Evolutionary conservation across 2,888 invertebrate genomes (phyloP).

Genomic region (Thysanoteuthis rhombus): DNA sequence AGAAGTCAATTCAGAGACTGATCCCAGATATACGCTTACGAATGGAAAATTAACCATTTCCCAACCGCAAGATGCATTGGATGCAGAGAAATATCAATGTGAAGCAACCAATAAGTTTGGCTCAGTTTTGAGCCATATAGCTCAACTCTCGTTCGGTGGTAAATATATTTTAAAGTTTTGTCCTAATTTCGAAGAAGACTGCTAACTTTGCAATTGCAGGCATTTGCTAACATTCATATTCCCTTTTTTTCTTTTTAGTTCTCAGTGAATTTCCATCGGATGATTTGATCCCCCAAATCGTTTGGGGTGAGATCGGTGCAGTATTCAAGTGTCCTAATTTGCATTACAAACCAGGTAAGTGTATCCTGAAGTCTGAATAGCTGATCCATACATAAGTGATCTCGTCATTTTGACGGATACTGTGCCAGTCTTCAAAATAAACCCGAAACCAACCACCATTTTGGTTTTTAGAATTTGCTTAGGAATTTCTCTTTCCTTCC

Average conservation of each 20-base stretch:
- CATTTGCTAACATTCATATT: background rate
- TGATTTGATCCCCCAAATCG: background rate
- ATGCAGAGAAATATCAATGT: slow-evolving; percentile 90
- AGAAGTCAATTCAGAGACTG: slow-evolving; percentile 67
- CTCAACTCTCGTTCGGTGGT: slow-evolving; percentile 84
- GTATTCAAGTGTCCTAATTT: background rate
- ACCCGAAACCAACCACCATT: background rate
- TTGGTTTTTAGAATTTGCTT: background rate
- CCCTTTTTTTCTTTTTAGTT: background rate
- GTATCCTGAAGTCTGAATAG: background rate
- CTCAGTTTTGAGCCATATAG: slow-evolving; percentile 86
- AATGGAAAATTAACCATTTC: slow-evolving; percentile 91
- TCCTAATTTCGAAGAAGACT: background rate
- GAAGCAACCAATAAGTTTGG: slow-evolving; percentile 88
- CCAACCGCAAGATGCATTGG: slow-evolving; percentile 78
- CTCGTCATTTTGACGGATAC: too few relatives aligned
- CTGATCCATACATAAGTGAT: too few relatives aligned
- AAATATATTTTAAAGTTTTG: background rate
- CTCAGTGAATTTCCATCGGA: slow-evolving; percentile 20
- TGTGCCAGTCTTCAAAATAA: too few relatives aligned
- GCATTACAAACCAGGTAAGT: slow-evolving; percentile 30
- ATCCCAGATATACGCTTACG: slow-evolving; percentile 78
- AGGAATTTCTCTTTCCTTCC: too few relatives aligned
- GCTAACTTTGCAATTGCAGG: background rate
- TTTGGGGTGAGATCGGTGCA: background rate